Evolutionary conservation across 2,797 vertebrate species (phyloP).

Genomic region (Megaceryle alcyon): DNA sequence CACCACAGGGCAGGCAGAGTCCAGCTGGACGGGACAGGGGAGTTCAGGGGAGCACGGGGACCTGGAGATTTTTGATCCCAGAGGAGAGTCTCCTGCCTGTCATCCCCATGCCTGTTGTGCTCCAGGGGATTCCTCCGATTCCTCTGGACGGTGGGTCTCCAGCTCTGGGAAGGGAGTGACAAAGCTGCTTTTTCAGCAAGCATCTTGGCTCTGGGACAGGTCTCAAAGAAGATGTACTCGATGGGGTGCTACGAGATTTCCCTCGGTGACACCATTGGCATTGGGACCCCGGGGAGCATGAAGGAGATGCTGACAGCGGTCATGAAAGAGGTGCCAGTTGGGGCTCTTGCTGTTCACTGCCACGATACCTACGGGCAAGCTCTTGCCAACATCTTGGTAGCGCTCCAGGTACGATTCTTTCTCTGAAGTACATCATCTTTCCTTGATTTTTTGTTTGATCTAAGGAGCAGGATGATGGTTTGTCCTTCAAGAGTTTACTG

Average conservation of each 20-base stretch:
- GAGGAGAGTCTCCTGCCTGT: not conserved
- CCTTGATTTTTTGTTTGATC: too few relatives aligned
- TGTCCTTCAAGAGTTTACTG: too few relatives aligned
- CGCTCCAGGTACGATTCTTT: conserved; percentile 86
- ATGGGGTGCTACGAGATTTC: conserved; percentile 99
- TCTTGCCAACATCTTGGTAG: conserved; percentile 93
- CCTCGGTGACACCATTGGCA: conserved; percentile 94
- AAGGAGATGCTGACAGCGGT: conserved; percentile 88
- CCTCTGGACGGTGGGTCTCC: accelerated
- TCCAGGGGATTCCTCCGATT: not conserved
- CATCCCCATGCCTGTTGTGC: not conserved
- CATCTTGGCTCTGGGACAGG: conserved; percentile 67
- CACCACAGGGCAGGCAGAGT: not conserved
- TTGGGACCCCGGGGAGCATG: conserved; percentile 93
- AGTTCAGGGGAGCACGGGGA: not conserved
- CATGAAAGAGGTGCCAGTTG: conserved; percentile 87
- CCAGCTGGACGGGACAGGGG: not conserved
- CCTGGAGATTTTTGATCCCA: not conserved
- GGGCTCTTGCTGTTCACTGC: conserved; percentile 93
- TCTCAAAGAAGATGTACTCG: conserved; percentile 90
- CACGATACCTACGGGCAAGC: conserved; percentile 98
- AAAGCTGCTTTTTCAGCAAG: not conserved
- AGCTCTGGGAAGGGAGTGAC: not conserved
- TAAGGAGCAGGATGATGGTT: not conserved
- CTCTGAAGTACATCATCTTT: not conserved